Conservation (phyloP, 2,888 invertebrate genomes). For the Stenurella melanura region DNA sequence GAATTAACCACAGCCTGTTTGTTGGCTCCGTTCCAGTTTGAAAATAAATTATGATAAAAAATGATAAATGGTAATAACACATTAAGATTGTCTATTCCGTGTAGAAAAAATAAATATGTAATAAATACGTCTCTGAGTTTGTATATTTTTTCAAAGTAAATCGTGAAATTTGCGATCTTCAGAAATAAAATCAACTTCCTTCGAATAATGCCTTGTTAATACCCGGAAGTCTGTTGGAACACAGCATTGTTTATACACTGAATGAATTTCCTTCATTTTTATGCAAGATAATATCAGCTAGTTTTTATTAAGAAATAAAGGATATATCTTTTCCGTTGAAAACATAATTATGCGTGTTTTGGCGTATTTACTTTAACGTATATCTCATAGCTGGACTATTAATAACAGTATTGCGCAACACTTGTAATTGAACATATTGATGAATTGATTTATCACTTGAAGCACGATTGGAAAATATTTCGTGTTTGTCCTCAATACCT, state of each 20-base stretch:
- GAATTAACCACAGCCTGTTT: background rate
- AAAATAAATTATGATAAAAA: conserved; percentile 33
- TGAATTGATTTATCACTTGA: conserved; percentile 26
- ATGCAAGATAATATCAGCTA: conserved; percentile 39
- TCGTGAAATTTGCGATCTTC: background rate
- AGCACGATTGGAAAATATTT: conserved; percentile 25
- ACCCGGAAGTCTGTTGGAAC: conserved; percentile 32
- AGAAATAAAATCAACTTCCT: conserved; percentile 4
- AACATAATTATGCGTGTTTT: background rate
- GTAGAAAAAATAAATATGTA: conserved; percentile 19
- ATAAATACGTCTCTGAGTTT: background rate
- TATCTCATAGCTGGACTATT: conserved; percentile 5
- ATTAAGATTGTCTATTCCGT: conserved; percentile 10
- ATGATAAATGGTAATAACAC: conserved; percentile 28
- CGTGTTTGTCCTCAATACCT: conserved; percentile 26
- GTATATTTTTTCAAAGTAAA: conserved; percentile 24
- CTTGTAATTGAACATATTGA: conserved; percentile 11
- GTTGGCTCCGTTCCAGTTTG: conserved; percentile 23
- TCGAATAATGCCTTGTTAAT: conserved; percentile 18
- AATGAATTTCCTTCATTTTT: conserved; percentile 40
- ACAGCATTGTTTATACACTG: conserved; percentile 21
- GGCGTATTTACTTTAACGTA: background rate
- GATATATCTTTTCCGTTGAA: conserved; percentile 37
- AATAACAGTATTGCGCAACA: conserved; percentile 26
- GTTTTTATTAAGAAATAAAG: conserved; percentile 30